Conservation (phyloP, 2,113 vertebrate species). For the human (Homo sapiens) region DNA sequence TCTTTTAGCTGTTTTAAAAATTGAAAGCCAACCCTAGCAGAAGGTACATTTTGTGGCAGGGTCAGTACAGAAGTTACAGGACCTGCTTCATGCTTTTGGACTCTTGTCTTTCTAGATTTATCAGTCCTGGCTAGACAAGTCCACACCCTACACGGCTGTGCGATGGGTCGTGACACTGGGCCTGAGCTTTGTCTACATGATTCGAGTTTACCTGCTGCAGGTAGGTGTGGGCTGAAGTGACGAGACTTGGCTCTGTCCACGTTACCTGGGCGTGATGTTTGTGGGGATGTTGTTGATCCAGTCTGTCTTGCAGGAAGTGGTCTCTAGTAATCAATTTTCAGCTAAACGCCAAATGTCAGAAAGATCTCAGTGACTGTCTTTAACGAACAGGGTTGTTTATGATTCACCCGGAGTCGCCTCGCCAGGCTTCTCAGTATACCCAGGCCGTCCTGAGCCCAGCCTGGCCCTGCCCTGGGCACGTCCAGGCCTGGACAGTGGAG, state of each 20-base stretch:
- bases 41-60: not conserved
- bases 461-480: too few species aligned
- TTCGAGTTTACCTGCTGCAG: conserved; percentile 99
- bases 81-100: not conserved
- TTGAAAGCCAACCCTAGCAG: not conserved
- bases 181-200: conserved; percentile 95
- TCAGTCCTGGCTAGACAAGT: conserved; percentile 99
- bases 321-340: not conserved
- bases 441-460: not conserved
- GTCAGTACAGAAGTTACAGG: fast-evolving
- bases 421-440: not conserved
- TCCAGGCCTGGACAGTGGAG: not conserved
- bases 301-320: not conserved
- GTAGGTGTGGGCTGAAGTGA: conserved; percentile 75
- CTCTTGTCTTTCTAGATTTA: conserved; percentile 88
- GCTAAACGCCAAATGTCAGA: not conserved
- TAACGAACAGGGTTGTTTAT: not conserved
- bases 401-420: fast-evolving
- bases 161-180: conserved; percentile 94
- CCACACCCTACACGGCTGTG: conserved; percentile 93
- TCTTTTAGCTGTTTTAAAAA: not conserved
- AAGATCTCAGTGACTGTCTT: not conserved
- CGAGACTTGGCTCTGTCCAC: fast-evolving
- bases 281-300: not conserved
- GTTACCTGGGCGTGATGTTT: fast-evolving